Evolutionary conservation across 2,797 vertebrate species (phyloP).

Genomic region (Protonibea diacanthus): DNA sequence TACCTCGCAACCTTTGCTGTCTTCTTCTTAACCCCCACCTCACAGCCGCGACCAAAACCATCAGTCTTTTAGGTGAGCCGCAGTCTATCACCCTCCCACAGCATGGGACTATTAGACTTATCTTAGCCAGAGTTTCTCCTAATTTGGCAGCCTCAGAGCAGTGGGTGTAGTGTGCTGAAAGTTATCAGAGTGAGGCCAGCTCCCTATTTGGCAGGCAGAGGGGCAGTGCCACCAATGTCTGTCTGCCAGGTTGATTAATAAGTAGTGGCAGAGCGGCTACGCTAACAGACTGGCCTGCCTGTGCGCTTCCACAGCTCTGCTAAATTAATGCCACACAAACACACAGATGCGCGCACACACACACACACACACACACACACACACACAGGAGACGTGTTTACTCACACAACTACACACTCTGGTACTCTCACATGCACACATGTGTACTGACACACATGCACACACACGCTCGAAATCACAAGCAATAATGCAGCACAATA

Average conservation of each 20-base stretch:
- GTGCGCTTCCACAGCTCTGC: constrained; percentile 50
- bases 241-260: constrained; percentile 81
- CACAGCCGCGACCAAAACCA: constrained; percentile 38
- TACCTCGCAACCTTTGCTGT: constrained; percentile 26
- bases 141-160: constrained; percentile 75
- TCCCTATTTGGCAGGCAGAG: constrained; percentile 80
- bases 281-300: constrained; percentile 65
- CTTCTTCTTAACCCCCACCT: constrained; percentile 30
- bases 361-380: constrained; percentile 39
- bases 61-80: constrained; percentile 47
- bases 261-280: constrained; percentile 66
- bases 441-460: background rate
- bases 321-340: constrained; percentile 61
- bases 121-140: constrained; percentile 76
- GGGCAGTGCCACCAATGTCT: constrained; percentile 72
- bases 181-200: constrained; percentile 79
- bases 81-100: constrained; percentile 69
- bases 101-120: constrained; percentile 75
- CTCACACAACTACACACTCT: constrained; percentile 21
- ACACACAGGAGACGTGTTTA: constrained; percentile 26
- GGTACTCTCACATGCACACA: background rate
- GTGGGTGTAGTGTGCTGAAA: constrained; percentile 70
- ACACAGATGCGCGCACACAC: constrained; percentile 26
- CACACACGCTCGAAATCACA: background rate
- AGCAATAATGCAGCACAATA: constrained; percentile 33